Conservation (phyloP, 2,113 vertebrate genomes). For the Verasper variegatus region DNA sequence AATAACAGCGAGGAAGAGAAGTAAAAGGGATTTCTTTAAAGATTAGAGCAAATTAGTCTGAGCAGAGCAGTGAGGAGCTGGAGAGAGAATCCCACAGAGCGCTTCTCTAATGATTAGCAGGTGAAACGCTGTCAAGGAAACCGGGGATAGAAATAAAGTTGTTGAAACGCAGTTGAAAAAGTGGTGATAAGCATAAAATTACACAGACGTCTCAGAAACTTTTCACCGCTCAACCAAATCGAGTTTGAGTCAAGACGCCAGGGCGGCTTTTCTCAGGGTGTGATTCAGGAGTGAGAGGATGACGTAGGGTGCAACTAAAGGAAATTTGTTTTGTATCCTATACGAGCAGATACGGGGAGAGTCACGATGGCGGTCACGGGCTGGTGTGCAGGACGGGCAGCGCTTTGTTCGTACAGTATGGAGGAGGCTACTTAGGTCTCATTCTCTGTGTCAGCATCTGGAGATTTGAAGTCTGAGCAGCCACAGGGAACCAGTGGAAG, state of each 20-base stretch:
- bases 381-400: not conserved
- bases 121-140: constrained; percentile 36
- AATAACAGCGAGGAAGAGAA: constrained; percentile 38
- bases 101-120: constrained; percentile 45
- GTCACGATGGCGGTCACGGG: not conserved
- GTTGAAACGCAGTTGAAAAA: constrained; percentile 13
- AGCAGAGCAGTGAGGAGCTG: constrained; percentile 34
- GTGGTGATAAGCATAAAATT: constrained; percentile 14
- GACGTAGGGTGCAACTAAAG: constrained; percentile 10
- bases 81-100: constrained; percentile 33
- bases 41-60: constrained; percentile 57
- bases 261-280: constrained; percentile 2
- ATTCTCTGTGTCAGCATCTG: not conserved
- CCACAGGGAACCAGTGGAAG: constrained; percentile 3
- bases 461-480: constrained; percentile 2
- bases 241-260: constrained; percentile 10
- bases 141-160: not conserved
- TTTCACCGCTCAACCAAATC: constrained; percentile 16
- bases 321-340: constrained; percentile 23
- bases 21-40: constrained; percentile 52
- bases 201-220: constrained; percentile 13
- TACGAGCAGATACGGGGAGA: constrained; percentile 3
- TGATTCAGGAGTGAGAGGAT: constrained; percentile 38
- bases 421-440: not conserved
- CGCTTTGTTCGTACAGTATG: too few relatives aligned